Conservation (phyloP, 2,888 invertebrate species). For the Tholera decimalis region DNA sequence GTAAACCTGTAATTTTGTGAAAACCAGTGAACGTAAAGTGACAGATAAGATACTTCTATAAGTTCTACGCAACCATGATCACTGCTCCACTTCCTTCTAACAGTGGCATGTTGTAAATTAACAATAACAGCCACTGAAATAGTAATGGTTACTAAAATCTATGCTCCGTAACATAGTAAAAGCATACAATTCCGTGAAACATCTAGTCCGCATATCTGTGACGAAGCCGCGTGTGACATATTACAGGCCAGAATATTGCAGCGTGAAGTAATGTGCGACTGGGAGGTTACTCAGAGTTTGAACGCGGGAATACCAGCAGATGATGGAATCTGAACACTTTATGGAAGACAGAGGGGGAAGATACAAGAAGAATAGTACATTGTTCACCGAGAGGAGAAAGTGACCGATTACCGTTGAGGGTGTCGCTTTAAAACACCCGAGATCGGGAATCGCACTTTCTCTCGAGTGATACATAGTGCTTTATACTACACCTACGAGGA, state of each 20-base stretch:
- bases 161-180: neutral
- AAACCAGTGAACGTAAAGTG: too few species aligned
- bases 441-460: too few species aligned
- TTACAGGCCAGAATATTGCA: neutral
- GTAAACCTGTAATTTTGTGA: neutral
- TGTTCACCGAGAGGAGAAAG: too few species aligned
- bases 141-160: slow-evolving; percentile 3
- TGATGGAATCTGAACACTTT: too few species aligned
- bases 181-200: slow-evolving; percentile 1
- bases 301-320: neutral
- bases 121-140: slow-evolving; percentile 2
- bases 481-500: too few species aligned
- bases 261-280: slow-evolving; percentile 10
- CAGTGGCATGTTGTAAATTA: neutral
- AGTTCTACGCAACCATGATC: neutral
- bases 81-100: neutral
- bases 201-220: slow-evolving; percentile 5
- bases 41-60: too few species aligned
- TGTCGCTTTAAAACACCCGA: too few species aligned
- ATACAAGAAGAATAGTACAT: too few species aligned
- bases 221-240: neutral
- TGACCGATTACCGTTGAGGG: too few species aligned
- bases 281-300: too few species aligned
- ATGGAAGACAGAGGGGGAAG: too few species aligned
- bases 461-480: too few species aligned